These are phyloP conservation scores for Cryptocephalus moraei DNA, from an alignment of 2,888 invertebrate genomes.

Conservation along the genomic window DNA sequence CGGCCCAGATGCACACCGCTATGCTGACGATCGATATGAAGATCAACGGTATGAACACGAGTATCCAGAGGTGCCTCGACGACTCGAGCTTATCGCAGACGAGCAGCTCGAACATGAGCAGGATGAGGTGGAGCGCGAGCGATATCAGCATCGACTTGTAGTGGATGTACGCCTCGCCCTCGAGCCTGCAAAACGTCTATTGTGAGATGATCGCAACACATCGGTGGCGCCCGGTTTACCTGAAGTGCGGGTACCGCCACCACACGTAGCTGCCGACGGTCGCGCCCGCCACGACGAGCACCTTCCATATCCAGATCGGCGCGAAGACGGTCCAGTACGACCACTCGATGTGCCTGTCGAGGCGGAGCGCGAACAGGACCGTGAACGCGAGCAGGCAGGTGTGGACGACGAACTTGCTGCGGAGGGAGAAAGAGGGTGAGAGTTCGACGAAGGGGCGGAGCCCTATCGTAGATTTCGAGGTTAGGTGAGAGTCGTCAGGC, in stretches of 20 bases:
- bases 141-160: conserved; percentile 98
- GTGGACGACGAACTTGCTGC: conserved; percentile 94
- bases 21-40: conserved; percentile 95
- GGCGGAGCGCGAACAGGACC: conserved; percentile 76
- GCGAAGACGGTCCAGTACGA: conserved; percentile 94
- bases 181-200: conserved; percentile 77
- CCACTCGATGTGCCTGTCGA: conserved; percentile 84
- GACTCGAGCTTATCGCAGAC: conserved; percentile 93
- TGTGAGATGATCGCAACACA: no score
- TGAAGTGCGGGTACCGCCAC: conserved; percentile 93
- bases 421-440: conserved; percentile 17
- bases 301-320: conserved; percentile 97
- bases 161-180: conserved; percentile 93
- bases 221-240: no score
- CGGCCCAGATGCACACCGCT: conserved; percentile 96
- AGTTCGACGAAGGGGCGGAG: conserved; percentile 6
- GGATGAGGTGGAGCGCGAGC: conserved; percentile 83
- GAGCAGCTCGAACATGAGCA: conserved; percentile 92
- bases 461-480: conserved; percentile 1
- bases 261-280: conserved; percentile 88
- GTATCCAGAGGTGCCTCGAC: conserved; percentile 74
- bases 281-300: conserved; percentile 81
- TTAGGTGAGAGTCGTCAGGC: not conserved
- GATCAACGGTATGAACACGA: conserved; percentile 91
- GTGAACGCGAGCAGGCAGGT: conserved; percentile 87